Evolutionary conservation across 2,888 invertebrate species (phyloP).

Genomic region (Microctonus brassicae): DNA sequence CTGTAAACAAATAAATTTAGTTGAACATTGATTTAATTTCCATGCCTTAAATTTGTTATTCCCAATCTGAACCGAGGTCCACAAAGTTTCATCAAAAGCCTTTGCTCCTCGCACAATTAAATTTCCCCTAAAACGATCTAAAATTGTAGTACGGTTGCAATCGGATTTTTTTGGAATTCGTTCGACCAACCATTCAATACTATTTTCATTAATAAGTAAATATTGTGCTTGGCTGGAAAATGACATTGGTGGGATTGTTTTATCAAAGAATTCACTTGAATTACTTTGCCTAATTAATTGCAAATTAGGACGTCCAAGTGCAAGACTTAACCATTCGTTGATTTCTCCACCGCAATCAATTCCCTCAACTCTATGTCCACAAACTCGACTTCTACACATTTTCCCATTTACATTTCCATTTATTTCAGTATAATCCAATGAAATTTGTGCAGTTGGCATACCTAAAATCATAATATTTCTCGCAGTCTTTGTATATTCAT

Average conservation of each 20-base stretch:
- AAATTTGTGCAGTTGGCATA: constrained; percentile 71
- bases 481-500: constrained; percentile 26
- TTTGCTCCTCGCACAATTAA: constrained; percentile 81
- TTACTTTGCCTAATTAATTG: constrained; percentile 77
- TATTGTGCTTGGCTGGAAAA: constrained; percentile 89
- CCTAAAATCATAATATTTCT: constrained; percentile 64
- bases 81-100: constrained; percentile 85
- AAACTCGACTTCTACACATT: constrained; percentile 86
- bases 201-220: constrained; percentile 83
- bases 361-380: constrained; percentile 84
- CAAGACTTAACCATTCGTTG: constrained; percentile 84
- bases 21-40: too few relatives aligned
- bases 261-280: constrained; percentile 44
- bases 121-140: constrained; percentile 91
- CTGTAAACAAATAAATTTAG: constrained; percentile 4
- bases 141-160: constrained; percentile 73
- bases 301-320: constrained; percentile 78
- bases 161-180: constrained; percentile 71
- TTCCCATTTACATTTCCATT: constrained; percentile 63
- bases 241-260: constrained; percentile 70
- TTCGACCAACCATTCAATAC: constrained; percentile 79
- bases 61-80: constrained; percentile 78
- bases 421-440: constrained; percentile 69
- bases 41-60: constrained; percentile 76
- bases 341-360: constrained; percentile 88